These are phyloP conservation scores for Oedothorax gibbosus DNA, from an alignment of 1,140 invertebrate genomes.

Conservation along the genomic window DNA sequence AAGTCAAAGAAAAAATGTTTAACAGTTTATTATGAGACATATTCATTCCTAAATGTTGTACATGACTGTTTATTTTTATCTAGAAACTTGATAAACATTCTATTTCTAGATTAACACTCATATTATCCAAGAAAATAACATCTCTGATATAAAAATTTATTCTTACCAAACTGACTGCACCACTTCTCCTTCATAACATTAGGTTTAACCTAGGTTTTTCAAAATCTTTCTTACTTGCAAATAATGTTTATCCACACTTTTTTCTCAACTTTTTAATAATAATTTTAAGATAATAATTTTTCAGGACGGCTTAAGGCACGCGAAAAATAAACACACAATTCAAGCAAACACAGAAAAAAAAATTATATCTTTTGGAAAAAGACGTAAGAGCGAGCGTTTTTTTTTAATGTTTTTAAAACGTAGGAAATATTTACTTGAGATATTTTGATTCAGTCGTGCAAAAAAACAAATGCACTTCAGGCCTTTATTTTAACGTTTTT, in stretches of 20 bases:
- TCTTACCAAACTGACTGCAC: too few relatives aligned
- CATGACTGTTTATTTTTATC: too few relatives aligned
- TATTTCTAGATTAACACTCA: too few relatives aligned
- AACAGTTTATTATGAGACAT: too few relatives aligned
- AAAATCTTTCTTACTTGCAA: too few relatives aligned
- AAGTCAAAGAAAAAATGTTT: too few relatives aligned
- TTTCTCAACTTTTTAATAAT: slow-evolving; percentile 33
- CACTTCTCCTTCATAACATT: too few relatives aligned
- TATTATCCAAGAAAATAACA: too few relatives aligned
- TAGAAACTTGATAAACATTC: too few relatives aligned
- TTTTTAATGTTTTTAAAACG: slow-evolving; percentile 16
- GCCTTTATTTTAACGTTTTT: neutral
- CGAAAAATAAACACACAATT: slow-evolving; percentile 16
- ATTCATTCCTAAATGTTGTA: too few relatives aligned
- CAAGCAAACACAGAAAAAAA: neutral
- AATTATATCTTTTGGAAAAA: slow-evolving; percentile 8
- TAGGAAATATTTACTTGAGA: neutral
- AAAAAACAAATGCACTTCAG: neutral
- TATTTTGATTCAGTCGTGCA: neutral
- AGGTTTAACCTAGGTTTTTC: too few relatives aligned
- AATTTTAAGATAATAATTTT: slow-evolving; percentile 39
- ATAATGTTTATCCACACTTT: neutral
- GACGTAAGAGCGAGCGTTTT: slow-evolving; percentile 11
- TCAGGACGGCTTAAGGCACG: slow-evolving; percentile 14
- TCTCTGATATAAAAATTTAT: too few relatives aligned